Evolutionary conservation across 2,113 vertebrate genomes (phyloP), one percentile per base, ranked within the genome.

Genomic region (Anarrhichthys ocellatus): DNA sequence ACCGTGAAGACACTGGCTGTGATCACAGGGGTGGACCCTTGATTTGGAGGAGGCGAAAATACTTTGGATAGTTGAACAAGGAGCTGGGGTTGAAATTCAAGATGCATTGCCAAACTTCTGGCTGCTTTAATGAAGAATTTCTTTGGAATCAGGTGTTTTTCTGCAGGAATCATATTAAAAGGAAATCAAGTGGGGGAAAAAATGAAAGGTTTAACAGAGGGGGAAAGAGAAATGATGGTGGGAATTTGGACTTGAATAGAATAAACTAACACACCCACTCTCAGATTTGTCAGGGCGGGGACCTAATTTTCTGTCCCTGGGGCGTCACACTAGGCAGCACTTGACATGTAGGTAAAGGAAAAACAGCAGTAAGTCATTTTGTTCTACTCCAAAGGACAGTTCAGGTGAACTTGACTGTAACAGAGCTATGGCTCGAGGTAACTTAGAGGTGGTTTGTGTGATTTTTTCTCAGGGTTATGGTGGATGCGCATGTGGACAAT

Each of bases 351-450:
- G 56, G 34, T 36, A 56, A 86, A 72, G 58, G 63, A 1, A 89
- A 89, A 40, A 27, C 24, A 22, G 44, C 15, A 42, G 56, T 75
- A 42, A 56, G 48, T 68, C 20, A 50, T 67, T 61, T 69, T 75
- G 52, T 80, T 70, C 9, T 42, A 58, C 36, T 63, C 50, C 46
- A 82, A 73, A 81, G 14, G 69, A 73, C 54, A 79, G 40, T 80
- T 66, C 59, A 46, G 79, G 71, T 87, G 78, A 85, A 73, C 73
- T 76, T 78, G 11, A 59, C 46, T 67, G 87, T 70, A 75, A 80
- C 66, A 29, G 58, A 85, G 79, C 50, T 71, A 83, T 82, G 65
- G 88, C 88, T 93, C 13, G 22, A 90, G 81, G 84, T 84, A 32
- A 91, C 46, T 71, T 52, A 36, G 62, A 73, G 32, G 61, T 84